A percentile compares a stretch with the other conserved stretches of the same genome.
These are phyloP conservation scores for Cercopithecus mona DNA, from an alignment of 2,113 vertebrate genomes.

Conservation along the genomic window DNA sequence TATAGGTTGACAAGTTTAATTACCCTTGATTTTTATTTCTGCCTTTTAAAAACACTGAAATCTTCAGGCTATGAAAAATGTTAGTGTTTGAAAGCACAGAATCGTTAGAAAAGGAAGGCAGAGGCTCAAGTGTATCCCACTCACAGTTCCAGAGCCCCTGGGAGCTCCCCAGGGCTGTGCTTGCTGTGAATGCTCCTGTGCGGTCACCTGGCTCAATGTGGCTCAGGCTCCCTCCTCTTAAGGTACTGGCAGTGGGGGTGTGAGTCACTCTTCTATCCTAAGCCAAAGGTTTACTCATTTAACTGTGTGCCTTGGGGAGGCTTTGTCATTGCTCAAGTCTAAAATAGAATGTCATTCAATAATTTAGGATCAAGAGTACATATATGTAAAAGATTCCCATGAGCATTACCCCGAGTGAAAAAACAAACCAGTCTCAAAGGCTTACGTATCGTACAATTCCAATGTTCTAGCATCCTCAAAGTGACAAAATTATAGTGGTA, in stretches of 20 bases:
- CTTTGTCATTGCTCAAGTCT: background rate
- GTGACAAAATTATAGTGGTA: background rate
- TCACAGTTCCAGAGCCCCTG: background rate
- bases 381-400: background rate
- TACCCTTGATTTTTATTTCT: constrained; percentile 23
- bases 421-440: background rate
- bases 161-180: background rate
- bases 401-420: background rate
- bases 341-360: background rate
- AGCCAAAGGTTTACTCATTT: background rate
- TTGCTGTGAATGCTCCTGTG: too few relatives aligned
- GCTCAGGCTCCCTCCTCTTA: background rate
- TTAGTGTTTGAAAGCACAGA: background rate
- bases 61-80: background rate
- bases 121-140: background rate
- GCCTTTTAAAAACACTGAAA: background rate
- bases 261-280: background rate
- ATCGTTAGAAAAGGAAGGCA: background rate
- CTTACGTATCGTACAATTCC: background rate
- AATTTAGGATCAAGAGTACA: background rate
- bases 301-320: background rate
- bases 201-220: background rate
- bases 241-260: fast-evolving
- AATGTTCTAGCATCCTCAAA: background rate
- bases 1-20: background rate